Evolutionary conservation across 2,888 invertebrate species (phyloP).

Genomic region (Carcina quercana): DNA sequence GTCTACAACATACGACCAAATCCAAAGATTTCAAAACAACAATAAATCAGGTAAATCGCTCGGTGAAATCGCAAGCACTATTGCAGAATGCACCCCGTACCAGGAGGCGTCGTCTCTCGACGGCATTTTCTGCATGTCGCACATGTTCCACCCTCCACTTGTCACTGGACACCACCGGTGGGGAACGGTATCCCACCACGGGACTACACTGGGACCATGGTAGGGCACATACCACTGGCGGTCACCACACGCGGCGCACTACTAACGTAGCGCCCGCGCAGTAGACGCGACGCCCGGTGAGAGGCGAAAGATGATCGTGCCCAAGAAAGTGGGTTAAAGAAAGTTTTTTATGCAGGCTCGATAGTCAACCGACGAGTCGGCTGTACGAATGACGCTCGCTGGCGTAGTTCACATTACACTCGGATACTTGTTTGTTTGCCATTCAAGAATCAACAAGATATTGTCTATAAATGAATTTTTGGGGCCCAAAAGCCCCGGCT

Average conservation of each 20-base stretch:
- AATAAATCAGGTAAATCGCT: too few relatives aligned
- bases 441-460: too few relatives aligned
- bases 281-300: slow-evolving; percentile 32
- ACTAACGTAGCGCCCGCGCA: slow-evolving; percentile 48
- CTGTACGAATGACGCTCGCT: slow-evolving; percentile 44
- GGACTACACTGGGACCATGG: slow-evolving; percentile 63
- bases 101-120: slow-evolving; percentile 60
- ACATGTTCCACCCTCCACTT: slow-evolving; percentile 39
- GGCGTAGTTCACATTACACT: too few relatives aligned
- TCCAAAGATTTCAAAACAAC: too few relatives aligned
- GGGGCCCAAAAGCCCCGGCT: too few relatives aligned
- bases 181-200: slow-evolving; percentile 58
- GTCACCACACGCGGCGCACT: slow-evolving; percentile 54
- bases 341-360: slow-evolving; percentile 64
- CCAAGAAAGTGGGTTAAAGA: slow-evolving; percentile 73
- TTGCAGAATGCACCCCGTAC: slow-evolving; percentile 45
- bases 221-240: slow-evolving; percentile 66
- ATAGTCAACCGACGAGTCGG: slow-evolving; percentile 51
- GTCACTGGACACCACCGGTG: too few relatives aligned
- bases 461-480: too few relatives aligned
- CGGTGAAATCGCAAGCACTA: too few relatives aligned
- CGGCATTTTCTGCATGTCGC: slow-evolving; percentile 69
- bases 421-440: too few relatives aligned
- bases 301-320: slow-evolving; percentile 60
- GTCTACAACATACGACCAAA: too few relatives aligned